Conservation (phyloP, 2,888 invertebrate species). For the Phragmatobia fuliginosa region DNA sequence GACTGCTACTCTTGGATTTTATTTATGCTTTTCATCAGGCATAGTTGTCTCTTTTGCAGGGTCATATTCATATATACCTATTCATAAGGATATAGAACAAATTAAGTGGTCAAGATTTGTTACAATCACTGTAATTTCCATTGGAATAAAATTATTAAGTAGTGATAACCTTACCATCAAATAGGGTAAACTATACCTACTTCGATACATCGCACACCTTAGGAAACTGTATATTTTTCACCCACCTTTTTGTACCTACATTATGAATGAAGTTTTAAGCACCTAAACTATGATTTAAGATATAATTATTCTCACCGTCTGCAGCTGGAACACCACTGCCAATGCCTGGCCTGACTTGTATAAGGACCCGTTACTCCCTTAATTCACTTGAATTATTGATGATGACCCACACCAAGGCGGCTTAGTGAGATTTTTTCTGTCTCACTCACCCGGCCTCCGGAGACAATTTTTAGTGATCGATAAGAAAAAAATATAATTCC, state of each 20-base stretch:
- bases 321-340: constrained; percentile 49
- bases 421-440: too few relatives aligned
- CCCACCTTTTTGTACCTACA: neutral
- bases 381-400: constrained; percentile 49
- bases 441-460: too few relatives aligned
- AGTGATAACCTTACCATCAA: too few relatives aligned
- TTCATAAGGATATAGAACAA: too few relatives aligned
- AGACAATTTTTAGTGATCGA: constrained; percentile 60
- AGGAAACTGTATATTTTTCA: too few relatives aligned
- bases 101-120: neutral
- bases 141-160: neutral
- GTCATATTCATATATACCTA: too few relatives aligned
- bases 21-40: too few relatives aligned
- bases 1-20: too few relatives aligned
- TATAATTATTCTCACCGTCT: constrained; percentile 56
- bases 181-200: too few relatives aligned
- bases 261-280: neutral
- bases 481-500: constrained; percentile 63
- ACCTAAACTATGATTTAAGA: neutral
- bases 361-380: constrained; percentile 42
- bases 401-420: too few relatives aligned
- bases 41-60: too few relatives aligned
- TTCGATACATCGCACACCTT: too few relatives aligned
- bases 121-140: neutral
- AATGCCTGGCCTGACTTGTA: constrained; percentile 42